Evolutionary conservation across 2,797 vertebrate genomes (phyloP), one percentile per base, ranked within the genome.

Genomic region (Lycodopsis pacificus): DNA sequence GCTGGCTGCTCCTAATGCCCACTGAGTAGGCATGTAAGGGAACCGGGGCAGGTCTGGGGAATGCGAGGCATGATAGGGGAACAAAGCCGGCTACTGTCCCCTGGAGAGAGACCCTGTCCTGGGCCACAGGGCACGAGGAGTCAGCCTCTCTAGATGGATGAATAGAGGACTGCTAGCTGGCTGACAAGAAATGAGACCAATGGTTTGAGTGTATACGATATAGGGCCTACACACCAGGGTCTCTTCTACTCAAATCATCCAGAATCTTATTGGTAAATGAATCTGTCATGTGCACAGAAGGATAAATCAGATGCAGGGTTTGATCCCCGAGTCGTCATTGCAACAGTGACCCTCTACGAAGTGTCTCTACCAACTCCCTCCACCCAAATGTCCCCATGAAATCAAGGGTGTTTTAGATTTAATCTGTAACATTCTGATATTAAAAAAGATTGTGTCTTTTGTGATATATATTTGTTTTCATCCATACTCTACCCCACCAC

Each of bases 31-130:
- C 81, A 79, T 88, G 76, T 80, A 73, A 88, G 66, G 88, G 87
- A 90, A 88, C 88, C 86, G 56, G 87, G 89, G 85, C 90, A 92
- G 83, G 82, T 83, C 89, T 91, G 88, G 92, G 84, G 95, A 95
- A 95, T 95, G 92, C 73, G 72, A 93, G 86, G 93, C 92, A 93
- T 90, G 90, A 92, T 87, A 84, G 63, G 62, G 89, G 82, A 95
- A 95, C 95, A 95, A 95, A 94, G 94, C 80, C 30, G 17, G 83
- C 85, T 77, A 93, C 92, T 95, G 95, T 96, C 93, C 91, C 93
- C 91, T n/a, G 72, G 85, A 83, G 92, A 88, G 93, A 93, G 93
- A 88, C 88, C 90, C 81, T 76, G 83, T 89, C 78, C 83, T 76
- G 88, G 88, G 84, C 83, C 79, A 68, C 81, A 77, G 89, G 87